Evolutionary conservation across 2,888 invertebrate genomes (phyloP).

Genomic region (Geophilus truncorum): DNA sequence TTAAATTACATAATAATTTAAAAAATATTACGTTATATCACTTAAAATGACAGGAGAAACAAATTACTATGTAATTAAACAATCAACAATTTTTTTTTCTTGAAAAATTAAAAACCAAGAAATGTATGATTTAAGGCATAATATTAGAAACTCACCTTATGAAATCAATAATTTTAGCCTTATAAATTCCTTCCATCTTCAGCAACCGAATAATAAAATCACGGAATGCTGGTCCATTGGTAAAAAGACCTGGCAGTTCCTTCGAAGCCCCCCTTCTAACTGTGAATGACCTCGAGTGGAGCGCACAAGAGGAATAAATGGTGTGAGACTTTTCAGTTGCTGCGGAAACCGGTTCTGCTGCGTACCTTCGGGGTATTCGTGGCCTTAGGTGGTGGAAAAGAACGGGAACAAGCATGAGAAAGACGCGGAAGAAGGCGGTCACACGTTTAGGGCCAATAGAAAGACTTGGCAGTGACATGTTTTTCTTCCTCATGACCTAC

Average conservation of each 20-base stretch:
- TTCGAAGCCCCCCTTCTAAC: neutral
- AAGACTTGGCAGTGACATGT: neutral
- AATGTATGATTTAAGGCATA: too few species aligned
- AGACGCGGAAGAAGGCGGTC: constrained; percentile 3
- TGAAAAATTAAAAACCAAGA: too few species aligned
- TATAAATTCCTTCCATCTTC: neutral
- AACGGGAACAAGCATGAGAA: constrained; percentile 1
- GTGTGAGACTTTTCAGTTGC: neutral
- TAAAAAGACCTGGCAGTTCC: neutral
- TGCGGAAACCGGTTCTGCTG: neutral
- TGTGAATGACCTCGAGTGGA: constrained; percentile 15
- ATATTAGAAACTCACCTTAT: constrained; percentile 8
- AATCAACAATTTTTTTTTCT: too few species aligned
- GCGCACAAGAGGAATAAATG: neutral
- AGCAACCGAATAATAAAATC: neutral
- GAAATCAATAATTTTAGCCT: neutral
- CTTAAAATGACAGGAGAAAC: too few species aligned
- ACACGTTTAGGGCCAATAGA: neutral
- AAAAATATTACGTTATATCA: too few species aligned
- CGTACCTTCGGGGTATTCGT: neutral
- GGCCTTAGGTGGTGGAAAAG: neutral
- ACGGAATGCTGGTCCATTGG: neutral
- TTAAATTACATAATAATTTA: too few species aligned
- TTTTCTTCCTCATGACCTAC: constrained; percentile 11
- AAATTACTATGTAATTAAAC: too few species aligned